These are phyloP conservation scores for Clupea harengus DNA, from an alignment of 2,113 vertebrate species.

Conservation along the genomic window DNA sequence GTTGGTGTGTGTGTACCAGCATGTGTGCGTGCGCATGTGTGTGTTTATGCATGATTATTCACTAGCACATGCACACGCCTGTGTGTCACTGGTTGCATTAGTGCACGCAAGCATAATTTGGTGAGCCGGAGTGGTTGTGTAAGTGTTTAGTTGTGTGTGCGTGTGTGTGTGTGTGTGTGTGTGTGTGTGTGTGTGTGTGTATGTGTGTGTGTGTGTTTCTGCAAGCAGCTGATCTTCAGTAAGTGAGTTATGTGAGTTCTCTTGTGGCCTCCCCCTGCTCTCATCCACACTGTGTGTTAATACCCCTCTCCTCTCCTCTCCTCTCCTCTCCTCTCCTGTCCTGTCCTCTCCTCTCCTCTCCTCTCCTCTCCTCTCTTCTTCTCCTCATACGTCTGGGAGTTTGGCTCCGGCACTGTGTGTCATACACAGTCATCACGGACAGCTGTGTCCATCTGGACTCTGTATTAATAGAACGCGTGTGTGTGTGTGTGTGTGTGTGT, in stretches of 20 bases:
- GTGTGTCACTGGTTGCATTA: neutral
- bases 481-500: slow-evolving; percentile 21
- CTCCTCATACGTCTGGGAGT: slow-evolving; percentile 19
- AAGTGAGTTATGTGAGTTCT: neutral
- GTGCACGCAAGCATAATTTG: neutral
- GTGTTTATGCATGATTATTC: neutral
- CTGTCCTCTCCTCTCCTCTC: neutral
- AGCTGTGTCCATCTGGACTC: slow-evolving; percentile 16
- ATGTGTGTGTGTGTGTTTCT: neutral
- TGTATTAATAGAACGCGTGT: slow-evolving; percentile 3
- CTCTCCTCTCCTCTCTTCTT: neutral
- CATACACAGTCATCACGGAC: slow-evolving; percentile 13
- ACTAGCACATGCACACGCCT: neutral
- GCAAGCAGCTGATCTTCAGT: slow-evolving; percentile 5
- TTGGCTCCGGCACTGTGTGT: slow-evolving; percentile 20
- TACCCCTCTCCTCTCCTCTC: neutral
- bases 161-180: slow-evolving; percentile 20
- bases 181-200: slow-evolving; percentile 2
- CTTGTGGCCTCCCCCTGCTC: neutral
- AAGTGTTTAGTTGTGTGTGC: neutral
- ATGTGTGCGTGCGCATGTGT: neutral
- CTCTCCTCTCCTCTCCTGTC: neutral
- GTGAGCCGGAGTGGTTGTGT: neutral
- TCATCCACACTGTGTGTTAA: neutral
- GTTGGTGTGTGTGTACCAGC: neutral